Percentiles rank a stretch among this genome's conserved stretches.
These are phyloP conservation scores for Labia minor DNA, from an alignment of 2,888 invertebrate species.

Conservation along the genomic window DNA sequence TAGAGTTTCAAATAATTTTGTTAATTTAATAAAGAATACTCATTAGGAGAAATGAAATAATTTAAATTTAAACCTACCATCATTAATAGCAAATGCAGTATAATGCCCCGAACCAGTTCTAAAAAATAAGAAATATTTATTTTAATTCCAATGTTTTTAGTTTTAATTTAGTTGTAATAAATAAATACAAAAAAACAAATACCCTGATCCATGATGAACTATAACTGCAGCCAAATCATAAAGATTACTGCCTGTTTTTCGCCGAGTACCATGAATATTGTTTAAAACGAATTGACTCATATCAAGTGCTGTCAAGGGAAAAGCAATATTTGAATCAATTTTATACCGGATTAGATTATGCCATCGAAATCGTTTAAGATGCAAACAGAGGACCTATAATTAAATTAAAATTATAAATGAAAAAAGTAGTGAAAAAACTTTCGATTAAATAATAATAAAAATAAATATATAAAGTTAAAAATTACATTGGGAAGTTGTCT, in stretches of 20 bases:
- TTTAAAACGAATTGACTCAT: constrained; percentile 65
- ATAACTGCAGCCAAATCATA: constrained; percentile 73
- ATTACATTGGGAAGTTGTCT: constrained; percentile 65
- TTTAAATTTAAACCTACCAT: constrained; percentile 38
- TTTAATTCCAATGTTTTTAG: too few relatives aligned
- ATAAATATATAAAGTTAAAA: constrained; percentile 17
- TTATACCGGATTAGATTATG: constrained; percentile 67
- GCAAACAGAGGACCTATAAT: constrained; percentile 59
- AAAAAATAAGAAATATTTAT: constrained; percentile 30
- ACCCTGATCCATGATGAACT: constrained; percentile 73
- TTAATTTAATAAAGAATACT: too few relatives aligned
- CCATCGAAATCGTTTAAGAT: constrained; percentile 76
- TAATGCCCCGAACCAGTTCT: constrained; percentile 77
- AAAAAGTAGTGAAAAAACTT: background rate
- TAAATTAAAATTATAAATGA: too few relatives aligned
- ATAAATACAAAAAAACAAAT: too few relatives aligned
- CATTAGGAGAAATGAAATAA: too few relatives aligned
- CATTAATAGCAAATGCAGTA: constrained; percentile 71
- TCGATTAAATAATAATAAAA: constrained; percentile 4
- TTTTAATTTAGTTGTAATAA: too few relatives aligned
- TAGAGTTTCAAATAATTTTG: too few relatives aligned
- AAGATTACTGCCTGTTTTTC: constrained; percentile 49
- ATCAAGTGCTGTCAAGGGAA: constrained; percentile 63
- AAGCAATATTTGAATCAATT: constrained; percentile 65
- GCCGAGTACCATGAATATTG: constrained; percentile 54